Base-by-base conservation (phyloP, 2,888 invertebrate genomes). In the Hedychridium roseum region DNA sequence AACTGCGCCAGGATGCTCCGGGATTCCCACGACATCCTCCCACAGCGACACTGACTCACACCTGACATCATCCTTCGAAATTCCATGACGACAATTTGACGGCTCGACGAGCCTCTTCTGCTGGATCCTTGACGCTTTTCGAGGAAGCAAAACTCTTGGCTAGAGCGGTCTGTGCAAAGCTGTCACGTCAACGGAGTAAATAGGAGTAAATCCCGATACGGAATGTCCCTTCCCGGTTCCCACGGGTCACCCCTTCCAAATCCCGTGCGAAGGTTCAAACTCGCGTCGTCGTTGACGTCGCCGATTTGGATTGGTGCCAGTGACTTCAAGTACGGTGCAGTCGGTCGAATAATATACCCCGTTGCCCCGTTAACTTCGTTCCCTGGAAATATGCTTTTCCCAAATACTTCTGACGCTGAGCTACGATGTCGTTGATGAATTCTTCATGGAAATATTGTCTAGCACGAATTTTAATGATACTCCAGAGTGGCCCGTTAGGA, bases 251-350 rank as follows among this genome's bases (percentile, higher is more conserved):
- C 34, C 12, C 9, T 46, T 34, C 41, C 39, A 39, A 21, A 11
- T 48, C 36, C 45, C 42, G 35, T 49, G 50, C 44, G 46, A 60
- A 54, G 40, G 36, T 42, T 40, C 50, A 39, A 49, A 48, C 51
- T 56, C 53, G 51, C 51, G 50, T 62, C 43, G 41, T 30, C 50
- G 40, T 43, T 66, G 67, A 68, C 60, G 63, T 68, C 68, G 63
- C 35, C 47, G 9, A 11, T 26, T 30, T 7, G 31, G 34, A 51
- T 43, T 43, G 40, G 49, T 40, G 39, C 38, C 40, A 36, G 27
- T 31, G 26, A 30, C 15, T 42, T 42, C 27, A 21, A 32, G 26
- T 17, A 23, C 20, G 11, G 21, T 37, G 21, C 20, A 37, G 20
- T 20, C 36, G 21, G 17, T 16, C 5, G 18, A 30, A 26, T 18